phyloP scores from a whole-genome alignment of 2,797 vertebrate species.

The Micrastur ruficollis region DNA sequence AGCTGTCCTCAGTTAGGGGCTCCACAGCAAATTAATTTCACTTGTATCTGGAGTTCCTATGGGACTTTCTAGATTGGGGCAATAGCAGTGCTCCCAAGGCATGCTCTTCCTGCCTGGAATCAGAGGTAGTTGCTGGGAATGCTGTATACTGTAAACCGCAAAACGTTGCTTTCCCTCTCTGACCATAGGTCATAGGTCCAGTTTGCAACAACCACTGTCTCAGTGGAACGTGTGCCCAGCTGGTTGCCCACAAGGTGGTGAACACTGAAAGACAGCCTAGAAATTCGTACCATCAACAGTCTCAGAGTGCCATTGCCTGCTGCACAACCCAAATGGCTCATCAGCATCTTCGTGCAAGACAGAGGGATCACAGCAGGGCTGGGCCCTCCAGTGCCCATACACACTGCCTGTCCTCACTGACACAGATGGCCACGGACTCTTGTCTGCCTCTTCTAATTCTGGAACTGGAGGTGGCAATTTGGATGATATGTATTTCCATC shows the following conservation, averaged over 20 bases:
- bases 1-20: neutral
- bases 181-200: neutral
- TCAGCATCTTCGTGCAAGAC: neutral
- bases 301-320: neutral
- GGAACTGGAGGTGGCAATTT: neutral
- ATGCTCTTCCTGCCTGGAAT: neutral
- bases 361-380: neutral
- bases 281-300: neutral
- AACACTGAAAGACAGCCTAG: neutral
- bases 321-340: neutral
- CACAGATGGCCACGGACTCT: neutral
- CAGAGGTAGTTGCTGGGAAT: neutral
- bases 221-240: neutral
- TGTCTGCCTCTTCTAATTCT: neutral
- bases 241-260: neutral
- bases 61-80: neutral
- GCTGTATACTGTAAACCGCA: neutral
- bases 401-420: neutral
- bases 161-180: neutral
- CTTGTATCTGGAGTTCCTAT: neutral
- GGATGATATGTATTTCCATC: neutral
- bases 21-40: neutral
- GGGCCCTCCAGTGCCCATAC: neutral
- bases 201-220: neutral
- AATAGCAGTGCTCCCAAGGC: neutral